Conservation (phyloP, 2,113 vertebrate genomes). For the Cranoglanis bouderius region DNA sequence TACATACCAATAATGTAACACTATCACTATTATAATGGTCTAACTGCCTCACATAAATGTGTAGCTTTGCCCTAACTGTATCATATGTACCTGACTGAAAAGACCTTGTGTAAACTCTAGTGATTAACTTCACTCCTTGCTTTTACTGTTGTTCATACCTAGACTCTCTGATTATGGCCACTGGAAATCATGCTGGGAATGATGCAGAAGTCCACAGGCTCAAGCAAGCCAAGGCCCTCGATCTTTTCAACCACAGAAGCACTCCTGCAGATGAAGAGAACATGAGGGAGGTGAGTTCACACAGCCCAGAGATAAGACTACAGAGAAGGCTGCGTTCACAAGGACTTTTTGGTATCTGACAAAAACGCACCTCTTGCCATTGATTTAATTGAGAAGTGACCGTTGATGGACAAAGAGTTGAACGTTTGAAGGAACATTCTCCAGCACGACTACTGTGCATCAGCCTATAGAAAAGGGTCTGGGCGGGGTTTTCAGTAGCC, state of each 20-base stretch:
- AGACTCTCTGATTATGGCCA: conserved; percentile 86
- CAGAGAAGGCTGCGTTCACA: conserved; percentile 11
- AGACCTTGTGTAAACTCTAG: neutral
- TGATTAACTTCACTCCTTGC: neutral
- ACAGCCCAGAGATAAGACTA: neutral
- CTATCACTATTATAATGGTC: neutral
- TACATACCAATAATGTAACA: too few species aligned
- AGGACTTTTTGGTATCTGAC: neutral
- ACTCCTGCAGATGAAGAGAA: conserved; percentile 82
- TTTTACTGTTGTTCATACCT: conserved; percentile 37
- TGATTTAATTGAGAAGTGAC: too few species aligned
- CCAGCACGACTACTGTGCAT: neutral
- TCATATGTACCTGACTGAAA: neutral
- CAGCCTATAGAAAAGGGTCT: neutral
- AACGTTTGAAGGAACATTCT: neutral
- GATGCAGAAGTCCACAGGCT: conserved; percentile 71
- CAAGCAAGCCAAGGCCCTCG: conserved; percentile 72
- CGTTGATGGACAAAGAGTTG: neutral
- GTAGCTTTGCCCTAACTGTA: neutral
- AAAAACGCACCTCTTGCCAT: neutral
- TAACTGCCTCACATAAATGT: neutral
- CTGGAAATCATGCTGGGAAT: conserved; percentile 83
- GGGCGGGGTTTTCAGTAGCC: neutral
- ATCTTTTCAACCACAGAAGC: conserved; percentile 77
- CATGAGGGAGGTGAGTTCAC: conserved; percentile 79